phyloP scores from a whole-genome alignment of 2,797 vertebrate genomes.

The Malurus leucopterus region DNA sequence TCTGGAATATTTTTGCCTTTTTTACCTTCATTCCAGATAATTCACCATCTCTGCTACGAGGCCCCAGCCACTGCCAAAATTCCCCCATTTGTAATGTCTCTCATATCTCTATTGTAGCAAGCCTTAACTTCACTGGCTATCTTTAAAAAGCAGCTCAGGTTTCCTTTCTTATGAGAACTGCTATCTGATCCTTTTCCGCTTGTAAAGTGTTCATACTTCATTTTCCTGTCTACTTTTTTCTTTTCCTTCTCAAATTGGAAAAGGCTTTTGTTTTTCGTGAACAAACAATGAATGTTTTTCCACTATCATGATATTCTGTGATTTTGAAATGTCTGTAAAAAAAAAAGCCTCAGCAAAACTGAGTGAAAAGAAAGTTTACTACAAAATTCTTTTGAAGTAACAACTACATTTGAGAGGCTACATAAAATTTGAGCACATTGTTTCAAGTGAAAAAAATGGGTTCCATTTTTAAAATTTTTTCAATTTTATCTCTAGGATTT shows the following conservation, averaged over 20 bases:
- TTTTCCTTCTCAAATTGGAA: not conserved
- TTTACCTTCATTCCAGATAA: not conserved
- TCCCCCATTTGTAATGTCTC: not conserved
- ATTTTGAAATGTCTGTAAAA: not conserved
- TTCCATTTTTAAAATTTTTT: accelerated
- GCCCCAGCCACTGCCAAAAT: not conserved
- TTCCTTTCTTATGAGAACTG: slow-evolving; percentile 30
- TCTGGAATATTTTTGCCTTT: not conserved
- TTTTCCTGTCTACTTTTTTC: not conserved
- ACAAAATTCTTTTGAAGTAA: not conserved
- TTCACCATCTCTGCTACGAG: not conserved
- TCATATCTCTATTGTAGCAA: slow-evolving; percentile 8
- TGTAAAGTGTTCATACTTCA: slow-evolving; percentile 10
- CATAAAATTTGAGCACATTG: not conserved
- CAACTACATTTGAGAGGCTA: not conserved
- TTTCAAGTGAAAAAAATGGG: not conserved
- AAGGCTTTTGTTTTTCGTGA: not conserved
- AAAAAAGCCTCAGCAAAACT: not conserved
- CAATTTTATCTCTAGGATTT: not conserved
- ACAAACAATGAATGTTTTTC: not conserved
- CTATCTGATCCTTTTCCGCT: slow-evolving; percentile 24
- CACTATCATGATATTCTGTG: not conserved
- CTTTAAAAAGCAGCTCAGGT: slow-evolving; percentile 34
- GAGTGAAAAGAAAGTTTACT: not conserved
- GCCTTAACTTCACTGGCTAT: slow-evolving; percentile 23